Conservation (phyloP, 2,888 invertebrate species). For the Smittia sp. region DNA sequence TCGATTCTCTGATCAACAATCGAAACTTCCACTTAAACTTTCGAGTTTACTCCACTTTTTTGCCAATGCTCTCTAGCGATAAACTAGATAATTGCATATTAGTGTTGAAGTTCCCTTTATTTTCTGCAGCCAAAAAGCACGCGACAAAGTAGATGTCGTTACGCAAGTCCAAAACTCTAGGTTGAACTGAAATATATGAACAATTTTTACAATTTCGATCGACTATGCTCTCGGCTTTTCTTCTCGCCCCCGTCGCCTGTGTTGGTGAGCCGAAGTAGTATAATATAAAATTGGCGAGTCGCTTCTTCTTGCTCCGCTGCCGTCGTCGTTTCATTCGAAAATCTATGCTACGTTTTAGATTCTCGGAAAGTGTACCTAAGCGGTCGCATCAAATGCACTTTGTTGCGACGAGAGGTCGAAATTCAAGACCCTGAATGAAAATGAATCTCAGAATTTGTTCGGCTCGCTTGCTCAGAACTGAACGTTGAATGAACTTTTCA, state of each 20-base stretch:
- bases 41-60: not conserved
- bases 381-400: too few species aligned
- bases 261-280: not conserved
- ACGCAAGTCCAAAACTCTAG: conserved; percentile 26
- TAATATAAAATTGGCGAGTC: not conserved
- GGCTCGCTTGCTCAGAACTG: too few species aligned
- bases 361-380: not conserved
- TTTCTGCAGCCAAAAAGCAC: conserved; percentile 1
- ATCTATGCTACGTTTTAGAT: not conserved
- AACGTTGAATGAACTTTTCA: too few species aligned
- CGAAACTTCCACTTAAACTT: not conserved
- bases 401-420: too few species aligned
- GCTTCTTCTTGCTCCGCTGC: not conserved
- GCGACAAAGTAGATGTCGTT: conserved; percentile 10
- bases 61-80: not conserved
- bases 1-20: not conserved
- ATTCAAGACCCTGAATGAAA: too few species aligned
- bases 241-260: not conserved
- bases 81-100: conserved; percentile 11
- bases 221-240: conserved; percentile 24
- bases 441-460: too few species aligned
- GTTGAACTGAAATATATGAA: conserved; percentile 23
- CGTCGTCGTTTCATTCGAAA: not conserved
- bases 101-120: conserved; percentile 4
- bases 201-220: conserved; percentile 18